A percentile compares a stretch with the other conserved stretches of the same genome.
Conservation (phyloP, 2,113 vertebrate species). For the Etheostoma spectabile region DNA sequence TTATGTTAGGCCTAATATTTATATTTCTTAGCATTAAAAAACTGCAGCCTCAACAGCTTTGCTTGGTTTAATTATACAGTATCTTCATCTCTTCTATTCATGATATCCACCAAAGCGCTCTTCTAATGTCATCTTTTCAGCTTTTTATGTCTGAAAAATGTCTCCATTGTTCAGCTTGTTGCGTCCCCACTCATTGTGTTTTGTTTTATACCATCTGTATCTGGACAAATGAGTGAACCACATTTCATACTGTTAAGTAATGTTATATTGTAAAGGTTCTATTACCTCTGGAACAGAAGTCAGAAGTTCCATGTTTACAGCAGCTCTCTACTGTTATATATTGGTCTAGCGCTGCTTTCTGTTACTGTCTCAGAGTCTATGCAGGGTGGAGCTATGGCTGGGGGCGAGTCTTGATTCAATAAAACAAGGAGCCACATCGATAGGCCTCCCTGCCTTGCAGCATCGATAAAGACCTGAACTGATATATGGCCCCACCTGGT, state of each 20-base stretch:
- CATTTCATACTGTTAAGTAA: not conserved
- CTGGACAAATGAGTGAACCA: not conserved
- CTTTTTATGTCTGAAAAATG: not conserved
- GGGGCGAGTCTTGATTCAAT: constrained; percentile 40
- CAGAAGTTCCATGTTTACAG: not conserved
- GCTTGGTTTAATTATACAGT: not conserved
- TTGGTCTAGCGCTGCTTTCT: not conserved
- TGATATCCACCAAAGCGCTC: not conserved
- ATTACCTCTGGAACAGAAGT: not conserved
- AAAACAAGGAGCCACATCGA: constrained; percentile 56
- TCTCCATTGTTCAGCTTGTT: not conserved
- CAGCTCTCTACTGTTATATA: not conserved
- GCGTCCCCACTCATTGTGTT: not conserved
- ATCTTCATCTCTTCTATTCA: not conserved
- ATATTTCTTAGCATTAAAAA: not conserved
- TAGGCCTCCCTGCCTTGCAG: constrained; percentile 36
- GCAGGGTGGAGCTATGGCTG: constrained; percentile 29
- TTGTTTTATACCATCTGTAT: not conserved
- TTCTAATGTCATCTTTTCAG: not conserved
- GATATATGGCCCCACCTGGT: constrained; percentile 44
- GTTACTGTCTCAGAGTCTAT: constrained; percentile 23
- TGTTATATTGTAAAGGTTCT: not conserved
- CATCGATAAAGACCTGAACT: constrained; percentile 49
- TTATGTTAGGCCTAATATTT: not conserved
- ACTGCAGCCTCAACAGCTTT: not conserved